Evolutionary conservation across 30 jellyfish, hydroid and myxozoan genomes (phyloP), one percentile per base, ranked within the genome.

Genomic region (Hydractinia echinata): DNA sequence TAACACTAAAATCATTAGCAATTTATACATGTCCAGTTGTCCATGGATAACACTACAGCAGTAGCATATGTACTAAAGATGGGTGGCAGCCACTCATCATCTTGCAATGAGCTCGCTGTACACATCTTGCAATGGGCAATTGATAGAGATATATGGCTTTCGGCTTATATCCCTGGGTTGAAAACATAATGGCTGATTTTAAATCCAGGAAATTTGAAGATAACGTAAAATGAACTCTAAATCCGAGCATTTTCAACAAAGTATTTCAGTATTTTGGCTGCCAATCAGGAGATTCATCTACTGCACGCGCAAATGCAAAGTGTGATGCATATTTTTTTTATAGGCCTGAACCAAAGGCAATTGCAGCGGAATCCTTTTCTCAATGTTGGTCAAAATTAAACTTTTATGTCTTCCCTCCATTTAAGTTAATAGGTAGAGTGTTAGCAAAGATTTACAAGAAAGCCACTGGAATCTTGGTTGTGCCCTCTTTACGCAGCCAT

Each of bases 121-220:
- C n/a, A n/a, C n/a, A n/a, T n/a, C n/a, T n/a, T n/a, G n/a, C n/a
- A n/a, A n/a, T n/a, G n/a, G n/a, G n/a, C n/a, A n/a, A n/a, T n/a
- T n/a, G n/a, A n/a, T n/a, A 79, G 62, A 48, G 51, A 79, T 70
- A 76, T 77, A 48, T 85, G 85, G 85, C 15, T 85, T 54, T 78
- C 89, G 53, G 88, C 95, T 6, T 85, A 85, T 73, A 77, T 85
- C 1, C 95, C 95, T 8, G 89, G 95, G 19, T 52, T 49, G 54
- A 67, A 60, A 85, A 85, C 83, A 21, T 67, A 7, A 66, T 85
- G 3, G 89, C 94, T 8, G 90, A 79, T 79, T 44, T n/a, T 52
- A 51, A 73, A 81, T 68, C 81, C 95, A 16, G 77, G 95, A 11
- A 67, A 86, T 44, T 79, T 51, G 73, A 86, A 8, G 95, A 85